Evolutionary conservation across 2,797 vertebrate genomes (phyloP).

Genomic region (Siniperca scherzeri): DNA sequence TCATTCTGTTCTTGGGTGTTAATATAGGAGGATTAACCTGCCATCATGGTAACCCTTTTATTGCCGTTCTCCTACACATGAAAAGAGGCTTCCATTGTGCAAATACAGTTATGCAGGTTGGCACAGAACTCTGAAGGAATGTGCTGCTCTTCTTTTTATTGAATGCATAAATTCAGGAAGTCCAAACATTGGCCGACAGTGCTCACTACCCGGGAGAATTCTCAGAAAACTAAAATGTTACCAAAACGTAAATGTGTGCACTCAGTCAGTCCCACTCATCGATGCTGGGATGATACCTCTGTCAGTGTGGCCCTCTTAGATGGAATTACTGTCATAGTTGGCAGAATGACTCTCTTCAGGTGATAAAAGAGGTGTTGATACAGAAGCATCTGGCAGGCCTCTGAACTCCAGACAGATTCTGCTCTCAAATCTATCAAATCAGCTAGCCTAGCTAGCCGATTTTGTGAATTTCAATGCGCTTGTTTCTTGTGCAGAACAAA

Average conservation of each 20-base stretch:
- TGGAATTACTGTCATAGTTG: constrained; percentile 86
- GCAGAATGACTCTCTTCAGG: constrained; percentile 81
- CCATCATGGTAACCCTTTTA: constrained; percentile 54
- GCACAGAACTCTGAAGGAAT: constrained; percentile 76
- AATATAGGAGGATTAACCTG: constrained; percentile 70
- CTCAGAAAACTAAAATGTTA: constrained; percentile 34
- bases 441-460: constrained; percentile 62
- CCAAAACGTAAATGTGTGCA: constrained; percentile 44
- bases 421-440: constrained; percentile 72
- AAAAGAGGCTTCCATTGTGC: constrained; percentile 56
- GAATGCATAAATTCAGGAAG: constrained; percentile 78
- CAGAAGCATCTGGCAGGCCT: constrained; percentile 79
- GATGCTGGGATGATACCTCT: constrained; percentile 69
- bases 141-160: constrained; percentile 71
- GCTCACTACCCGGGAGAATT: constrained; percentile 42
- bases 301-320: constrained; percentile 83
- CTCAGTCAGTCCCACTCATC: constrained; percentile 67
- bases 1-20: constrained; percentile 67
- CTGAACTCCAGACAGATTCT: constrained; percentile 77
- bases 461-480: constrained; percentile 62
- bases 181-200: constrained; percentile 74
- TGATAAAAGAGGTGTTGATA: constrained; percentile 86
- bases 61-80: constrained; percentile 56
- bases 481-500: constrained; percentile 43
- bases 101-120: constrained; percentile 73